Evolutionary conservation across 2,888 invertebrate species (phyloP).

Genomic region (Phrixothrix hirtus): DNA sequence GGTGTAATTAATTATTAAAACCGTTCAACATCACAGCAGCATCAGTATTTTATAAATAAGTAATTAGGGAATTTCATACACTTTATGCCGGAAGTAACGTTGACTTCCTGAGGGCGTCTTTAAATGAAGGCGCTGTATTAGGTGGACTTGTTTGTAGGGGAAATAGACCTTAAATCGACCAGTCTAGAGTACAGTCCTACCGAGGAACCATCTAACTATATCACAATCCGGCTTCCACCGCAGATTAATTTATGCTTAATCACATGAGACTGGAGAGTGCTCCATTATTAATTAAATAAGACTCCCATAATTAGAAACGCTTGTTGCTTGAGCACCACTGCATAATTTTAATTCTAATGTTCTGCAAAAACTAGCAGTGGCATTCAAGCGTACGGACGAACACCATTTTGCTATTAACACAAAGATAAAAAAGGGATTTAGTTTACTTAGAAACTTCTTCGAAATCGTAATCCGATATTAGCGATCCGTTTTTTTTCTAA

Average conservation of each 20-base stretch:
- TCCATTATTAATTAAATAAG: conserved; percentile 30
- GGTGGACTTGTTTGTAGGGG: conserved; percentile 19
- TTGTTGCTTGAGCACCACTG: conserved; percentile 17
- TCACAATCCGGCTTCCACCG: conserved; percentile 18
- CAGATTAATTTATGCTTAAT: conserved; percentile 29
- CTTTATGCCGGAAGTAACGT: conserved; percentile 44
- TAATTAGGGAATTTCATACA: conserved; percentile 47
- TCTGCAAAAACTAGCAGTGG: conserved; percentile 7
- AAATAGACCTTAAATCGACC: conserved; percentile 9
- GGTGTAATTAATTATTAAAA: conserved; percentile 36
- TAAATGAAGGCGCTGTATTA: conserved; percentile 7
- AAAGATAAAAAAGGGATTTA: background rate
- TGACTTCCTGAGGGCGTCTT: conserved; percentile 39
- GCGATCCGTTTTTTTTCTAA: background rate
- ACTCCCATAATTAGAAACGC: conserved; percentile 23
- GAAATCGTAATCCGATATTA: conserved; percentile 6
- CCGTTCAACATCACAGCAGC: conserved; percentile 32
- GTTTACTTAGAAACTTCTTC: background rate
- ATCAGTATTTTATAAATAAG: conserved; percentile 43
- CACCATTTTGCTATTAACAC: conserved; percentile 9
- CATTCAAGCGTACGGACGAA: conserved; percentile 17
- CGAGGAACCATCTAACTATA: conserved; percentile 17
- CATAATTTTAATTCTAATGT: conserved; percentile 17
- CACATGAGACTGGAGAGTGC: conserved; percentile 24
- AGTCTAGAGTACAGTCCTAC: too few species aligned